These are phyloP conservation scores for Erythrolamprus reginae DNA, from an alignment of 2,113 vertebrate species.

Conservation along the genomic window DNA sequence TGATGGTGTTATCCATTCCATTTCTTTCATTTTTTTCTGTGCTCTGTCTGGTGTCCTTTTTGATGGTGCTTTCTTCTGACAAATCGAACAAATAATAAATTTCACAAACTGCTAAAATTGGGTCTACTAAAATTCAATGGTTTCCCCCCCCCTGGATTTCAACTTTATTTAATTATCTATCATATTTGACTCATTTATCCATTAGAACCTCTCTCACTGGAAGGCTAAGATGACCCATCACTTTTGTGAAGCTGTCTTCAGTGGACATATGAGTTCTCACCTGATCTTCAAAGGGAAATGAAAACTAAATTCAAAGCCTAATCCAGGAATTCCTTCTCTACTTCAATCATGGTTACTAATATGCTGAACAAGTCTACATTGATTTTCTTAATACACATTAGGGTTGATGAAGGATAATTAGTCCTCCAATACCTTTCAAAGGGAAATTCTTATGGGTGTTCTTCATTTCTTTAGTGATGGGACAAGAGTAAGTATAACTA, in stretches of 20 bases:
- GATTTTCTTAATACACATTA: not conserved
- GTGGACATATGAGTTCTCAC: not conserved
- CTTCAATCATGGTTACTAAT: not conserved
- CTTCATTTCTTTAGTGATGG: not conserved
- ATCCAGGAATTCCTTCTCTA: not conserved
- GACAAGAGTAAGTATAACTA: not conserved
- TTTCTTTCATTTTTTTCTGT: not conserved
- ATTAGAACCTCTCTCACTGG: not conserved
- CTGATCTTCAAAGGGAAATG: not conserved
- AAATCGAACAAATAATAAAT: not conserved
- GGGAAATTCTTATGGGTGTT: not conserved
- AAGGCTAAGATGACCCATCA: not conserved
- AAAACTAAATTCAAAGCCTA: not conserved
- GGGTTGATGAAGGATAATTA: not conserved
- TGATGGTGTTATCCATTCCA: not conserved
- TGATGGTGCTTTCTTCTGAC: not conserved
- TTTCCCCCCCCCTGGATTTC: not conserved
- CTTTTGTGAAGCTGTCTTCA: not conserved
- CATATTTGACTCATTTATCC: not conserved
- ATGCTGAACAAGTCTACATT: not conserved
- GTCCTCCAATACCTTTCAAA: not conserved
- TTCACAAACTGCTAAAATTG: not conserved
- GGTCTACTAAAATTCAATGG: not conserved
- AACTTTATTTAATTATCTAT: not conserved
- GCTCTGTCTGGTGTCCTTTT: not conserved